A percentile compares a stretch with the other conserved stretches of the same genome.
These are phyloP conservation scores for Tiliacea aurago DNA, from an alignment of 2,888 invertebrate species.

Conservation along the genomic window DNA sequence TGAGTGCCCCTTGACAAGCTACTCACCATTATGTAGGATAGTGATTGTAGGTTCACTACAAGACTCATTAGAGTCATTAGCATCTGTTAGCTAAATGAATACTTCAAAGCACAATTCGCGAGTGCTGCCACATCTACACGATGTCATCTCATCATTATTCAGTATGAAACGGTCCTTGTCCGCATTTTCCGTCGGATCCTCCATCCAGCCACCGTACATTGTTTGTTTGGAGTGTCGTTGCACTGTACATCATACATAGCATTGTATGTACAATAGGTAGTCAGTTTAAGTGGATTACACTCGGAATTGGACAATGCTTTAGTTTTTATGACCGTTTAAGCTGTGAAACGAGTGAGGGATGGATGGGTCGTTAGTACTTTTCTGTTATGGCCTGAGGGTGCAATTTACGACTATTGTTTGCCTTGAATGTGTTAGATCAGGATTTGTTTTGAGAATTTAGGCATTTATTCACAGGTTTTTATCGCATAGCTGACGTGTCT, in stretches of 20 bases:
- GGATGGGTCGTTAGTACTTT: constrained; percentile 77
- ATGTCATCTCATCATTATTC: constrained; percentile 73
- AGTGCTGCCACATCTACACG: constrained; percentile 61
- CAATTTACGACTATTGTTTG: constrained; percentile 77
- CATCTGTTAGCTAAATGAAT: constrained; percentile 67
- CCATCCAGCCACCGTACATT: constrained; percentile 59
- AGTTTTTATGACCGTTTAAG: constrained; percentile 81
- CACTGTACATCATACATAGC: constrained; percentile 73
- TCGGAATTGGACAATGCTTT: constrained; percentile 79
- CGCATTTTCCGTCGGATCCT: constrained; percentile 65
- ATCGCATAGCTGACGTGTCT: constrained; percentile 4
- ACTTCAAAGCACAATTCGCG: constrained; percentile 66
- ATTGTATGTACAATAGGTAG: constrained; percentile 71
- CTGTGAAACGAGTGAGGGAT: constrained; percentile 73
- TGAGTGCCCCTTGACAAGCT: constrained; percentile 45
- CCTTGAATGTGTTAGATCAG: constrained; percentile 64
- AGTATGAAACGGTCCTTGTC: constrained; percentile 69
- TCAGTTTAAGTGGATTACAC: constrained; percentile 80
- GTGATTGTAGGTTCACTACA: constrained; percentile 52
- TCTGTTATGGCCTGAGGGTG: constrained; percentile 73
- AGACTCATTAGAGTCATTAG: constrained; percentile 62
- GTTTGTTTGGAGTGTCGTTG: constrained; percentile 72
- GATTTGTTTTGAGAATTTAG: constrained; percentile 44
- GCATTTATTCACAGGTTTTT: constrained; percentile 26
- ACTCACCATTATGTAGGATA: constrained; percentile 51